These are phyloP conservation scores for Chionodraco myersi DNA, from an alignment of 2,113 vertebrate genomes.

Conservation along the genomic window DNA sequence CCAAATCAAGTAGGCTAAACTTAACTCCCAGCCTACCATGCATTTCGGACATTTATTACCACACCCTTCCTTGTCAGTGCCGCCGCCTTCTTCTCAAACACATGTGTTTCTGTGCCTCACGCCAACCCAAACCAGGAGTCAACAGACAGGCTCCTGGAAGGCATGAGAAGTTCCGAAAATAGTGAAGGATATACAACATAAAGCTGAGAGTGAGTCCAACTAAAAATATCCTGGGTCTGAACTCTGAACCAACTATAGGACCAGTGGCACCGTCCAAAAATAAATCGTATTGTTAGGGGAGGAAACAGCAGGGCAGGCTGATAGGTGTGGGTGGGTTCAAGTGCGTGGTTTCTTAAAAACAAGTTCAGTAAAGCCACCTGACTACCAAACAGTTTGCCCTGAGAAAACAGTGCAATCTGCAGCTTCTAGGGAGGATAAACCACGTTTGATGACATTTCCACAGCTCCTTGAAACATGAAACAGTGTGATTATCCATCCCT, in stretches of 20 bases:
- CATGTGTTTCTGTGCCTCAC: conserved; percentile 41
- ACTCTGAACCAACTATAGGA: conserved; percentile 36
- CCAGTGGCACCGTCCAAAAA: conserved; percentile 54
- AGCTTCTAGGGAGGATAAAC: conserved; percentile 7
- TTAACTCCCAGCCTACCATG: conserved; percentile 73
- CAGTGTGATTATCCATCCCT: not conserved
- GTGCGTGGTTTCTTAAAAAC: conserved; percentile 23
- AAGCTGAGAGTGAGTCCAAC: conserved; percentile 34
- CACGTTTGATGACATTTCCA: conserved; percentile 19
- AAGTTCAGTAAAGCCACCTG: conserved; percentile 21
- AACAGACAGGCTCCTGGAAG: conserved; percentile 34
- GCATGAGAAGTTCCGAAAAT: conserved; percentile 36
- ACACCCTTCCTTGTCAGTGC: conserved; percentile 71
- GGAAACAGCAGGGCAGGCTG: conserved; percentile 16
- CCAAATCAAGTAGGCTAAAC: conserved; percentile 76
- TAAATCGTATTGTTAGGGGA: conserved; percentile 52
- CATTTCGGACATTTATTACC: conserved; percentile 75
- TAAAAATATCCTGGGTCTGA: conserved; percentile 53
- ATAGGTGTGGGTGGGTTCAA: conserved; percentile 11
- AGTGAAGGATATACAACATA: conserved; percentile 57
- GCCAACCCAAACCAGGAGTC: conserved; percentile 58
- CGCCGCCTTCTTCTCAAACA: conserved; percentile 54
- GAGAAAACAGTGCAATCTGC: conserved; percentile 24
- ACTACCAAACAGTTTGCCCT: conserved; percentile 21
- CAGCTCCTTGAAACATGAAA: conserved; percentile 27